Percentiles rank a stretch among this genome's conserved stretches.
phyloP scores from a whole-genome alignment of 2,888 invertebrate genomes.

The Ypsolopha sequella region DNA sequence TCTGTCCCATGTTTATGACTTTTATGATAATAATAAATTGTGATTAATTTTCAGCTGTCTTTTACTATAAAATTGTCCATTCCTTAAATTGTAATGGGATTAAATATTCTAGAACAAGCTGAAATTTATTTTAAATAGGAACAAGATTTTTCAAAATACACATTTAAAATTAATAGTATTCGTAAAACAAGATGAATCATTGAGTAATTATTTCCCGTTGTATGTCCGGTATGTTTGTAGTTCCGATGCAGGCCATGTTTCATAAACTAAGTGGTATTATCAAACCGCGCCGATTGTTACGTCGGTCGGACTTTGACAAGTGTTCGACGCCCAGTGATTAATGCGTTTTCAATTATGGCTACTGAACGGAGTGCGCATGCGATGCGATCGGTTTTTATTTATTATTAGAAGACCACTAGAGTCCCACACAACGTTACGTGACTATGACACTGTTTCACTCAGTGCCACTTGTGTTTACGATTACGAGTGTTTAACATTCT shows the following conservation, averaged over 20 bases:
- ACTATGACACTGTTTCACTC: conserved; percentile 1
- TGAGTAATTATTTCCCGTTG: too few relatives aligned
- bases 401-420: conserved; percentile 45
- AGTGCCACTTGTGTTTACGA: conserved; percentile 26
- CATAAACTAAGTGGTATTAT: conserved; percentile 42
- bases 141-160: too few relatives aligned
- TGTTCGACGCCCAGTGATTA: conserved; percentile 43
- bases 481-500: conserved; percentile 9
- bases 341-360: conserved; percentile 56
- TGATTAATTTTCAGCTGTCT: too few relatives aligned
- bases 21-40: too few relatives aligned
- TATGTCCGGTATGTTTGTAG: too few relatives aligned
- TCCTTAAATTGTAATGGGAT: too few relatives aligned
- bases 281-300: conserved; percentile 43
- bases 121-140: too few relatives aligned
- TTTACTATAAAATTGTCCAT: too few relatives aligned
- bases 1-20: conserved; percentile 9
- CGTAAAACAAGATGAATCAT: too few relatives aligned
- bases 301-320: conserved; percentile 19
- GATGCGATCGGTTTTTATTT: conserved; percentile 58
- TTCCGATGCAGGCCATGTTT: conserved; percentile 23
- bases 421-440: conserved; percentile 8
- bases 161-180: too few relatives aligned
- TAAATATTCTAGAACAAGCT: too few relatives aligned
- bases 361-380: conserved; percentile 59